Conservation (phyloP, 1,140 invertebrate genomes). For the Diabrotica virgifera region DNA sequence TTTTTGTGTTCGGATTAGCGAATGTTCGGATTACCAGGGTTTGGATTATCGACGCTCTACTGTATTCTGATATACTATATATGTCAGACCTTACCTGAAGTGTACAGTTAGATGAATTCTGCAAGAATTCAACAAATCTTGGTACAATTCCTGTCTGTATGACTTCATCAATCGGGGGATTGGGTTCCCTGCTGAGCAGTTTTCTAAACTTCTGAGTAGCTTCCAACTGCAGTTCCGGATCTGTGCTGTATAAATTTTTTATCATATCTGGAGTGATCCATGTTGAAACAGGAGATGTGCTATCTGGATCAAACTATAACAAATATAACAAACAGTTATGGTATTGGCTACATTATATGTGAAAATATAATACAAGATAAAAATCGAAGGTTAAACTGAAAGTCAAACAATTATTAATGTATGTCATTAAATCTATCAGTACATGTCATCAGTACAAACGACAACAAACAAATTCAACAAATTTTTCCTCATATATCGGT, state of each 20-base stretch:
- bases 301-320: slow-evolving; percentile 45
- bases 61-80: no score
- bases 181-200: slow-evolving; percentile 90
- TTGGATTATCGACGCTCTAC: no score
- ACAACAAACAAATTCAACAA: no score
- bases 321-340: slow-evolving; percentile 10
- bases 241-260: slow-evolving; percentile 76
- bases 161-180: slow-evolving; percentile 98
- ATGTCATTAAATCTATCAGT: no score
- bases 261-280: slow-evolving; percentile 78
- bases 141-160: slow-evolving; percentile 95
- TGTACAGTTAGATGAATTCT: slow-evolving; percentile 77
- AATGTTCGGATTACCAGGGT: no score
- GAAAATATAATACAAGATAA: no score
- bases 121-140: slow-evolving; percentile 91
- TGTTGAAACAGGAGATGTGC: slow-evolving; percentile 44
- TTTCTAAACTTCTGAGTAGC: slow-evolving; percentile 96
- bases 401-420: no score
- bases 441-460: no score
- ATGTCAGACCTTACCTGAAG: slow-evolving; percentile 64
- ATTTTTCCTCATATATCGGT: no score
- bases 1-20: no score
- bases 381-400: no score
- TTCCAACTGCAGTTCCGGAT: slow-evolving; percentile 76
- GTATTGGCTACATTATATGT: no score